Percentiles rank a stretch among this genome's conserved stretches.
Conservation (phyloP, 1,140 invertebrate genomes). For the Bombus terrestris region DNA sequence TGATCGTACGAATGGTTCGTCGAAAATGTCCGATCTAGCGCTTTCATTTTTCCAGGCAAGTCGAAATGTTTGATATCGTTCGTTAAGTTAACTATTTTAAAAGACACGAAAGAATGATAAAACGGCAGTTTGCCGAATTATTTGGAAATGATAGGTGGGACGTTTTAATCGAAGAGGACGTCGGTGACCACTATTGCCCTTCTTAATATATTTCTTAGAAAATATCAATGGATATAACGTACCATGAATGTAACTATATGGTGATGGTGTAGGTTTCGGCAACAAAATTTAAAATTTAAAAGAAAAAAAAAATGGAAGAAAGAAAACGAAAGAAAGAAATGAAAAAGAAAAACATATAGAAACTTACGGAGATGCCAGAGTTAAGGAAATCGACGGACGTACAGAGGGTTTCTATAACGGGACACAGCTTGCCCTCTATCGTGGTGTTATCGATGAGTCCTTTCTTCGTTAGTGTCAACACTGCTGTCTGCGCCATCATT, state of each 20-base stretch:
- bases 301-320: not conserved
- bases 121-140: too few relatives aligned
- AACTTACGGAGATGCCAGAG: constrained; percentile 81
- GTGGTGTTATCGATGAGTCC: constrained; percentile 84
- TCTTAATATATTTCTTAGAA: not conserved
- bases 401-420: constrained; percentile 76
- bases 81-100: not conserved
- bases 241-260: too few relatives aligned
- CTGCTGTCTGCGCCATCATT: constrained; percentile 85
- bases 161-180: not conserved
- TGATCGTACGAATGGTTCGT: not conserved
- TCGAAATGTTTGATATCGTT: not conserved
- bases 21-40: not conserved
- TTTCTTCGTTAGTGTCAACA: constrained; percentile 86
- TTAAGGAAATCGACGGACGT: constrained; percentile 82
- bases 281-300: too few relatives aligned
- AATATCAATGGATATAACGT: not conserved
- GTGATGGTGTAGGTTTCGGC: not conserved
- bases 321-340: not conserved
- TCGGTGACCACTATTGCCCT: accelerated
- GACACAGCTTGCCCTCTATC: constrained; percentile 85
- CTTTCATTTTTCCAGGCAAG: not conserved
- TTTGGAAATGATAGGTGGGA: too few relatives aligned
- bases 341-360: constrained; percentile 28
- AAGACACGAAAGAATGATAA: not conserved